Base-by-base conservation (phyloP, 2,888 invertebrate species). In the Noctua pronuba region DNA sequence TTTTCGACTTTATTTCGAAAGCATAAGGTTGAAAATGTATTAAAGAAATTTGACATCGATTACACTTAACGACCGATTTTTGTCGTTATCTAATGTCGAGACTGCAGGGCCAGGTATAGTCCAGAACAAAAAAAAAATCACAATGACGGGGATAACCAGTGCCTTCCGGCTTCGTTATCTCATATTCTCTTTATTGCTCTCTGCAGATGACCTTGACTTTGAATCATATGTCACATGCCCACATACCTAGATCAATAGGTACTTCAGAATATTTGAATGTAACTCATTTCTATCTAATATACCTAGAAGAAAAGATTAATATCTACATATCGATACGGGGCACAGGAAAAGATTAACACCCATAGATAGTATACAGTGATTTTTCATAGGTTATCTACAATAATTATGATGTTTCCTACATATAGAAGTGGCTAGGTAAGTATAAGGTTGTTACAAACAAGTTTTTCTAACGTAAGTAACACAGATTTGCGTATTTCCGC, bases 361-460 rank as follows among this genome's bases (percentile, higher is more conserved):
- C 11, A 18, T 18, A 21, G 28, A 65, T 74, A 46, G 1, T 35
- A 16, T n/a, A 65, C 18, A 55, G 35, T 28, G 11, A 75, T 24
- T 52, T 65, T 76, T 52, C 49, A 41, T n/a, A 38, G 24, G 24
- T 46, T n/a, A 73, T 31, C 28, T 44, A 46, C 46, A 5, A 60
- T 35, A 60, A 73, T 73, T 62, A 49, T 16, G 74, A 75, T 74
- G 74, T 64, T 64, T 64, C 75, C 62, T 74, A 62, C 60, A 18
- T 18, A n/a, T 8, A 41, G 7, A 41, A 41, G 38, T 65, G 7
- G 41, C n/a, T 10, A 31, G 60, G 60, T 8, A 31, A 8, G 18
- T 58, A 41, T 31, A 31, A 21, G 24, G 5, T n/a, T 11, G 7
- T 46, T 7, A 38, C 38, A 18, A 55, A 75, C 16, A 5, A 44